Conservation (phyloP, 2,888 invertebrate genomes). For the Nemotelus nigrinus region DNA sequence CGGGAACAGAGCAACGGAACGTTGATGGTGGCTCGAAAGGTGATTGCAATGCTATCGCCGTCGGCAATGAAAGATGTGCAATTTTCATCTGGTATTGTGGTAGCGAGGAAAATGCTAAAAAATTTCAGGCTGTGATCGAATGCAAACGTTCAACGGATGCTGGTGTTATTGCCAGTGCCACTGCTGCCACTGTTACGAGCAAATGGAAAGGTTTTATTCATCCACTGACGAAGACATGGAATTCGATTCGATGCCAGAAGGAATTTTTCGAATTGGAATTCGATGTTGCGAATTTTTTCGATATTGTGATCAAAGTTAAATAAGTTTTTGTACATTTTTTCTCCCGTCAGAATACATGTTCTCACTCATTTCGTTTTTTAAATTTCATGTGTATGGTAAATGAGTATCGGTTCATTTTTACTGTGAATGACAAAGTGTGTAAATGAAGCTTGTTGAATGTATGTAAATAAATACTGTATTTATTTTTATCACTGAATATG, state of each 20-base stretch:
- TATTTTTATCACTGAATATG: too few relatives aligned
- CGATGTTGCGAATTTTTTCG: conserved; percentile 55
- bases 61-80: conserved; percentile 54
- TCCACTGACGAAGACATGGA: conserved; percentile 58
- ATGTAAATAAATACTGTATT: too few relatives aligned
- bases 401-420: too few relatives aligned
- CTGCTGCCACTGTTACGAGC: background rate
- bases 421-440: too few relatives aligned
- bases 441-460: too few relatives aligned
- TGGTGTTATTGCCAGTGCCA: background rate
- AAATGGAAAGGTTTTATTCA: conserved; percentile 61
- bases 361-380: too few relatives aligned
- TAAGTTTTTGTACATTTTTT: conserved; percentile 47
- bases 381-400: too few relatives aligned
- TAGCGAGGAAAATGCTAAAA: conserved; percentile 53
- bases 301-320: conserved; percentile 59
- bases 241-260: conserved; percentile 56
- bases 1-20: background rate
- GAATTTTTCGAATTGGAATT: conserved; percentile 55
- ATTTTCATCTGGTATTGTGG: conserved; percentile 61
- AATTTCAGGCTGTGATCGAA: conserved; percentile 60
- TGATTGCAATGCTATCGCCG: conserved; percentile 22
- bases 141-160: conserved; percentile 54
- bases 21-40: background rate
- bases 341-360: too few relatives aligned